These are phyloP conservation scores for Drosophila anomalata DNA, from an alignment of 2,888 invertebrate species.

Conservation along the genomic window DNA sequence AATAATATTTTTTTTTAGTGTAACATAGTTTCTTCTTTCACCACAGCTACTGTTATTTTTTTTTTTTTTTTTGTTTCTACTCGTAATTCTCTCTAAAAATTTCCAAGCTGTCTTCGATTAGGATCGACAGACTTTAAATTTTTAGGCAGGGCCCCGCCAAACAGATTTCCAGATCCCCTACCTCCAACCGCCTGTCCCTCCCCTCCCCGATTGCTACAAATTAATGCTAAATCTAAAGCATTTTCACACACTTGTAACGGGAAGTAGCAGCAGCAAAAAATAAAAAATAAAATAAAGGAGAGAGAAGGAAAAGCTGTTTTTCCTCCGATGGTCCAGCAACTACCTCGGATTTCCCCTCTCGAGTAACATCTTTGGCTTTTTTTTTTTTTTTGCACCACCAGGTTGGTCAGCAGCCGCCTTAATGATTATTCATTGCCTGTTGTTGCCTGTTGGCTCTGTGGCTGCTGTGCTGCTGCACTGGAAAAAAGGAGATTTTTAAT, in stretches of 20 bases:
- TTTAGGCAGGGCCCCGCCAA: slow-evolving; percentile 55
- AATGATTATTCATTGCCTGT: slow-evolving; percentile 76
- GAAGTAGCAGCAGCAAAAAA: slow-evolving; percentile 46
- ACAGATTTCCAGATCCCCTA: slow-evolving; percentile 8
- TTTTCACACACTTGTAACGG: slow-evolving; percentile 77
- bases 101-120: slow-evolving; percentile 69
- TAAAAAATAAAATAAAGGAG: slow-evolving; percentile 15
- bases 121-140: slow-evolving; percentile 65
- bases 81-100: slow-evolving; percentile 46
- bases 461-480: slow-evolving; percentile 23
- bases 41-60: slow-evolving; percentile 1
- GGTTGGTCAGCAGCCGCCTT: slow-evolving; percentile 57
- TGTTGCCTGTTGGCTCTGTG: slow-evolving; percentile 44
- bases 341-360: background rate
- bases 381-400: slow-evolving; percentile 46
- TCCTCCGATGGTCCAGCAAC: slow-evolving; percentile 35
- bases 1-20: background rate
- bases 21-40: slow-evolving; percentile 1
- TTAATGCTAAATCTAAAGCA: slow-evolving; percentile 76
- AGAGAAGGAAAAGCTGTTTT: slow-evolving; percentile 41
- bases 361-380: slow-evolving; percentile 1
- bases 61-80: background rate
- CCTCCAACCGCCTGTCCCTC: background rate
- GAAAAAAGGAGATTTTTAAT: background rate
- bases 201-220: slow-evolving; percentile 53